Evolutionary conservation across 2,797 vertebrate species (phyloP).

Genomic region (Brachyrhaphis roseni): DNA sequence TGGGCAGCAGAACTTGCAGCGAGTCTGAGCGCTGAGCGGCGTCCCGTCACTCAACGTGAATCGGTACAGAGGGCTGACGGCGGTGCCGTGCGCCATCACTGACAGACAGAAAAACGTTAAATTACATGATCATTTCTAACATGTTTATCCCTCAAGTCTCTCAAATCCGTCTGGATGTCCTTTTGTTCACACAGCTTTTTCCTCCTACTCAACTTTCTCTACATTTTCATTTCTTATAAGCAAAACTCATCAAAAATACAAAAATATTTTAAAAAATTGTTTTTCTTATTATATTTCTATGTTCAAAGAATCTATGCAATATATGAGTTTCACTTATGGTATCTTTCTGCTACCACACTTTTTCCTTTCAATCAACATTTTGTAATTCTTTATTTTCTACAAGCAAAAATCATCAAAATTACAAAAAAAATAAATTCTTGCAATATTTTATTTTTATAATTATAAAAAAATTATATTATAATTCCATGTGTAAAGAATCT

Average conservation of each 20-base stretch:
- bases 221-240: neutral
- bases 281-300: neutral
- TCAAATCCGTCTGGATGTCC: neutral
- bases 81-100: constrained; percentile 94
- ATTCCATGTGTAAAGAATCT: too few species aligned
- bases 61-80: constrained; percentile 92
- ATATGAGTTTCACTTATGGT: neutral
- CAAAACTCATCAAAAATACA: neutral
- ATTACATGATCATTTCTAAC: neutral
- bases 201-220: neutral
- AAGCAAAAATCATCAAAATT: neutral
- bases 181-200: neutral
- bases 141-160: neutral
- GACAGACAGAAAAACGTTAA: constrained; percentile 30
- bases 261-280: neutral
- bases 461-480: too few species aligned
- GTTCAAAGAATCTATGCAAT: too few species aligned
- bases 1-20: constrained; percentile 97
- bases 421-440: neutral
- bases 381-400: too few species aligned
- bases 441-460: neutral
- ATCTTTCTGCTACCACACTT: neutral
- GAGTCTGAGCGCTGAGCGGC: constrained; percentile 93
- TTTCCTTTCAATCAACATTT: too few species aligned
- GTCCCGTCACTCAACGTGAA: constrained; percentile 94